A percentile compares a stretch with the other conserved stretches of the same genome.
Conservation (phyloP, 2,113 vertebrate species). For the Carollia perspicillata region DNA sequence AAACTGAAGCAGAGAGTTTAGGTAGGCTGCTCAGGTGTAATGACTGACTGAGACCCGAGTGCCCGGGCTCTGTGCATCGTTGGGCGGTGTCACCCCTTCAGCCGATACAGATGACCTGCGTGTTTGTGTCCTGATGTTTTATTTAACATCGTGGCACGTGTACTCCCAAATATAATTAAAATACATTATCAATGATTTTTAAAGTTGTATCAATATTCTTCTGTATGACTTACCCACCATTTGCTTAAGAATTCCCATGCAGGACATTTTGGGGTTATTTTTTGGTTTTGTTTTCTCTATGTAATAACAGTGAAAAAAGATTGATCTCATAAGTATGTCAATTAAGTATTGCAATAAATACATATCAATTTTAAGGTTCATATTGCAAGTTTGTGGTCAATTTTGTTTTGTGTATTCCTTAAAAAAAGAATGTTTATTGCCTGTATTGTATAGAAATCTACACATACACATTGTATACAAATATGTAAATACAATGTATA, state of each 20-base stretch:
- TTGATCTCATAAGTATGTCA: background rate
- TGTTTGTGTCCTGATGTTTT: background rate
- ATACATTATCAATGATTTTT: background rate
- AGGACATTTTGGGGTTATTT: background rate
- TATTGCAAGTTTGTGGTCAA: background rate
- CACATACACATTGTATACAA: background rate
- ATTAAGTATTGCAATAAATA: background rate
- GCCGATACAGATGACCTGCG: background rate
- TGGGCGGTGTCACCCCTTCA: rapidly evolving
- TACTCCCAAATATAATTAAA: background rate
- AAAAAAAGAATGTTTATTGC: background rate
- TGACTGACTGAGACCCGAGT: background rate
- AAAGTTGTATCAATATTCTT: background rate
- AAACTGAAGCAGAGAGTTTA: background rate
- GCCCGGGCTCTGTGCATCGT: background rate
- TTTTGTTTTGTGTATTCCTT: background rate
- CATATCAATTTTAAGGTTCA: background rate
- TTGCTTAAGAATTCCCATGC: background rate
- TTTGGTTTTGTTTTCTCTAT: background rate
- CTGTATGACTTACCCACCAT: background rate
- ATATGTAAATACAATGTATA: background rate
- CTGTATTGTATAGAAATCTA: background rate
- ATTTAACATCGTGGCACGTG: background rate
- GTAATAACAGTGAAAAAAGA: background rate
- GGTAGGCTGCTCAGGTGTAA: background rate